Evolutionary conservation across 2,113 vertebrate species (phyloP).

Genomic region (Poeciliopsis turrubarensis): DNA sequence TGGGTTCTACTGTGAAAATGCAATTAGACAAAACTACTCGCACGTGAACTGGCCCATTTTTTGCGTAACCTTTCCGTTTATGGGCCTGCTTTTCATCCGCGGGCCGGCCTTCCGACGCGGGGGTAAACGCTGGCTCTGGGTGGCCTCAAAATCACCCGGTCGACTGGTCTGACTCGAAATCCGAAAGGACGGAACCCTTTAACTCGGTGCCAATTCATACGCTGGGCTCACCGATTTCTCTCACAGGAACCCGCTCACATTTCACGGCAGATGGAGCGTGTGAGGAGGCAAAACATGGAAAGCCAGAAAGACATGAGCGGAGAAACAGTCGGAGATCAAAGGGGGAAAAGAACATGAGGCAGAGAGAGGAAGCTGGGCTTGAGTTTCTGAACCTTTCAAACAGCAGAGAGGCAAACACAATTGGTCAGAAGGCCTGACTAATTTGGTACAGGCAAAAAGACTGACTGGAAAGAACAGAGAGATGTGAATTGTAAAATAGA

Average conservation of each 20-base stretch:
- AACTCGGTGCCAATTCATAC: conserved; percentile 68
- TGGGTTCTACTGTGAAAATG: conserved; percentile 38
- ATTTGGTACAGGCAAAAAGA: conserved; percentile 18
- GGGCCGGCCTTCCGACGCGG: conserved; percentile 46
- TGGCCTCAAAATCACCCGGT: conserved; percentile 63
- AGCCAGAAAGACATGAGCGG: conserved; percentile 11
- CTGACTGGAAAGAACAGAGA: background rate
- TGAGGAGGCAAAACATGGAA: conserved; percentile 28
- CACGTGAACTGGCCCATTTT: conserved; percentile 35
- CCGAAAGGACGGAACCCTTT: conserved; percentile 50
- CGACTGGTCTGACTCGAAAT: conserved; percentile 45
- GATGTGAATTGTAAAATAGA: background rate
- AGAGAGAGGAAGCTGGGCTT: conserved; percentile 14
- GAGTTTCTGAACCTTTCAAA: conserved; percentile 27
- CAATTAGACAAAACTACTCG: conserved; percentile 44
- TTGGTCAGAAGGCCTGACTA: conserved; percentile 6
- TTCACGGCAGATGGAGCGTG: conserved; percentile 46
- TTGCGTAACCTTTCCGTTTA: conserved; percentile 18
- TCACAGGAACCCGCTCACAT: conserved; percentile 57
- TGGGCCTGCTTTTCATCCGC: conserved; percentile 41
- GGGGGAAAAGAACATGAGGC: conserved; percentile 29
- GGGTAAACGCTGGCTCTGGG: conserved; percentile 60
- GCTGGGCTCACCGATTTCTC: conserved; percentile 51
- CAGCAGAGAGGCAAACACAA: conserved; percentile 10
- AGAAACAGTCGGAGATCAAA: conserved; percentile 45